These are phyloP conservation scores for Tupaia tana DNA, from an alignment of 2,113 vertebrate species.

Conservation along the genomic window DNA sequence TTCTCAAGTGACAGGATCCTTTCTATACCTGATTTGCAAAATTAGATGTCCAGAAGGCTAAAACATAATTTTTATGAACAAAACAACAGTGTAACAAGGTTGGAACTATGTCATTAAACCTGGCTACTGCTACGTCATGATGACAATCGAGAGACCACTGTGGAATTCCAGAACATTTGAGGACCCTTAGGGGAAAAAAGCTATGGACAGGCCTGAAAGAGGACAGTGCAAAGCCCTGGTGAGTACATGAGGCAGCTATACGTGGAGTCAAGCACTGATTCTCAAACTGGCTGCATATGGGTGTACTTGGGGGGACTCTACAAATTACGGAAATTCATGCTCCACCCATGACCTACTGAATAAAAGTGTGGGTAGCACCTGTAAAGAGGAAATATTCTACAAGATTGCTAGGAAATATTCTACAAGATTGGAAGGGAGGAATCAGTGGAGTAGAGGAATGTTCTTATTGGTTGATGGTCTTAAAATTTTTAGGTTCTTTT, in stretches of 20 bases:
- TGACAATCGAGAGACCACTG: neutral
- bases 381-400: neutral
- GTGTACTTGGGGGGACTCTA: neutral
- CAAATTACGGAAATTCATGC: neutral
- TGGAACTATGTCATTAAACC: conserved; percentile 36
- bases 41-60: conserved; percentile 68
- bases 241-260: neutral
- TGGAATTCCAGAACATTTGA: neutral
- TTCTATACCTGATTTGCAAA: conserved; percentile 76
- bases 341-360: neutral
- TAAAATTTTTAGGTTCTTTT: too few relatives aligned
- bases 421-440: neutral
- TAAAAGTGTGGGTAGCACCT: neutral
- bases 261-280: neutral
- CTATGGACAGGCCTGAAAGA: neutral
- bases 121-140: neutral
- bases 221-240: neutral
- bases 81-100: conserved; percentile 62
- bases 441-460: neutral
- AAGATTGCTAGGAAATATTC: neutral
- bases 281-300: neutral
- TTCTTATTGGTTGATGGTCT: neutral
- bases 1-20: conserved; percentile 69
- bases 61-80: conserved; percentile 75
- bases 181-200: neutral